phyloP scores from a whole-genome alignment of 2,113 vertebrate species.

The Chaetura pelagica region DNA sequence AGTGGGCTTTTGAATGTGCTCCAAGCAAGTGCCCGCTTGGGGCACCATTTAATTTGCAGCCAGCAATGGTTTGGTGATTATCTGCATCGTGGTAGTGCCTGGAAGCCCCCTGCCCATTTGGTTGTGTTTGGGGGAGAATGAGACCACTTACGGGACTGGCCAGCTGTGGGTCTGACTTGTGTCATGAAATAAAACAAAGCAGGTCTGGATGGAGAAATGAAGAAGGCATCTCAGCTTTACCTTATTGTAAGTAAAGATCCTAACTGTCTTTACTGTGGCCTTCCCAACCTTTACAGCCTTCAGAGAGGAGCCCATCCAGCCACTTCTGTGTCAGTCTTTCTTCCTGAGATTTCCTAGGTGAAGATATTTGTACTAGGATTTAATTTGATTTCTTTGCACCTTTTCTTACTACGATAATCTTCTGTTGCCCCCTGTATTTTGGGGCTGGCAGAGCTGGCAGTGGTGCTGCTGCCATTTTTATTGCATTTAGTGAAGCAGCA shows the following conservation, averaged over 20 bases:
- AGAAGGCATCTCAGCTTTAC: not conserved
- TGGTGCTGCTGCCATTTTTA: not conserved
- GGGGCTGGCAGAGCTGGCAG: not conserved
- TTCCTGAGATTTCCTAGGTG: not conserved
- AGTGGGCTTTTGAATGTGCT: not conserved
- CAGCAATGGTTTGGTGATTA: not conserved
- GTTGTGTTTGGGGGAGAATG: rapidly evolving
- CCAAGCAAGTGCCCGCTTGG: not conserved
- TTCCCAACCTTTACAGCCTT: not conserved
- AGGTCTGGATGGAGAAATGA: not conserved
- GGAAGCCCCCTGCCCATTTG: not conserved
- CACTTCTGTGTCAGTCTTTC: not conserved
- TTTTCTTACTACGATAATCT: rapidly evolving
- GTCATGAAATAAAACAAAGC: not conserved
- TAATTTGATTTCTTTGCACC: not conserved
- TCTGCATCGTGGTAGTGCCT: rapidly evolving
- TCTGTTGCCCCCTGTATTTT: not conserved
- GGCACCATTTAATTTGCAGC: not conserved
- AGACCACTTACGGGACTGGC: rapidly evolving
- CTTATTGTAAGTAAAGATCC: rapidly evolving
- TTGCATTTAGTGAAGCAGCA: not conserved
- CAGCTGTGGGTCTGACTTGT: not conserved
- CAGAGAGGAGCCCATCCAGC: not conserved
- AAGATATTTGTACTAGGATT: not conserved
- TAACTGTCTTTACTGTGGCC: not conserved